These are phyloP conservation scores for Barypeithes pellucidus DNA, from an alignment of 2,888 invertebrate species.

Conservation along the genomic window DNA sequence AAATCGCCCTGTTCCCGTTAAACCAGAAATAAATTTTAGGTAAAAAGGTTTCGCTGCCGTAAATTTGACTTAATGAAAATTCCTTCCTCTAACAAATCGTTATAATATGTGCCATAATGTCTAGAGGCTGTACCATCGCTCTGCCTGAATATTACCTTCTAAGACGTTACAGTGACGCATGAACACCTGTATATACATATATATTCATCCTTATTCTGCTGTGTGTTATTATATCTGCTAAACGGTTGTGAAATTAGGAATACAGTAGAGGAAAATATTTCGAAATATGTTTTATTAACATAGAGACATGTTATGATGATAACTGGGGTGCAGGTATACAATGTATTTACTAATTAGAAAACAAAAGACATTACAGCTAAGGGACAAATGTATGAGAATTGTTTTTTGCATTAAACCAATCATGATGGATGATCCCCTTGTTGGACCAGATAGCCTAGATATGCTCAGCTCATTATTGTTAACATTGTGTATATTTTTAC, in stretches of 20 bases:
- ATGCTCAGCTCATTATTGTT: no score
- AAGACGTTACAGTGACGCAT: conserved; percentile 61
- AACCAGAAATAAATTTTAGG: conserved; percentile 55
- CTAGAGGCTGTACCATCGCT: conserved; percentile 38
- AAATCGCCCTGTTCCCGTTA: conserved; percentile 51
- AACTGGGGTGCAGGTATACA: no score
- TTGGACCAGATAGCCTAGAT: no score
- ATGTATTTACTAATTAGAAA: no score
- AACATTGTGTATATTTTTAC: no score
- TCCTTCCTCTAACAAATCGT: conserved; percentile 56
- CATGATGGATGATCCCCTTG: no score
- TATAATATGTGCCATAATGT: conserved; percentile 56
- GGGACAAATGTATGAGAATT: no score
- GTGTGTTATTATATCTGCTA: conserved; percentile 32
- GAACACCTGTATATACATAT: conserved; percentile 63
- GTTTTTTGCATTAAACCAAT: no score
- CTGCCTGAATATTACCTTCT: conserved; percentile 49
- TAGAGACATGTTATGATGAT: no score
- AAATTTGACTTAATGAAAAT: conserved; percentile 57
- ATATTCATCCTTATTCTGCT: conserved; percentile 40
- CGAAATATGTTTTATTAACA: conserved; percentile 2
- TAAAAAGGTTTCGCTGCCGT: conserved; percentile 54
- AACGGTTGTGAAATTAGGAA: conserved; percentile 25
- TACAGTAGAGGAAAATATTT: not conserved
- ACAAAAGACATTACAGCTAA: no score